A percentile compares a stretch with the other conserved stretches of the same genome.
Conservation (phyloP, 64 coral and sea anemone genomes). For the Hydrozoanthus tunicans region DNA sequence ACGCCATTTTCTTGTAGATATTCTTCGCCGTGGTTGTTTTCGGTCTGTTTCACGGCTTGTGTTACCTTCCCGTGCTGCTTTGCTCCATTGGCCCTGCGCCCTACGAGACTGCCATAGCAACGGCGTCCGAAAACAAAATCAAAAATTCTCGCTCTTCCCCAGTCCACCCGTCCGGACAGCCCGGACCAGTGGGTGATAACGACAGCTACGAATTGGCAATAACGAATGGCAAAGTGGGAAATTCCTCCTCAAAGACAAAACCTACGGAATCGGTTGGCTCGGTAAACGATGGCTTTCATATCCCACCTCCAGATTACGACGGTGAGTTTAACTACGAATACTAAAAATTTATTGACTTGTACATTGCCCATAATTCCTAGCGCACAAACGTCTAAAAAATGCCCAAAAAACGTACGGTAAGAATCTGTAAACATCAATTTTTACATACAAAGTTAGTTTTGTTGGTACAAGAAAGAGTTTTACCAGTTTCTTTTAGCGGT, state of each 20-base stretch:
- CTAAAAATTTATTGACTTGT: background rate
- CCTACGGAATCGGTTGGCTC: background rate
- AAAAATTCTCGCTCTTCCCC: background rate
- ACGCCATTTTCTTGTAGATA: background rate
- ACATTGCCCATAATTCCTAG: too few relatives aligned
- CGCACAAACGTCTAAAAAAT: too few relatives aligned
- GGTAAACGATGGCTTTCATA: constrained; percentile 27
- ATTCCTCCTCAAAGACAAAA: too few relatives aligned
- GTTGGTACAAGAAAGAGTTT: too few relatives aligned
- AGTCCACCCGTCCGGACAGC: background rate
- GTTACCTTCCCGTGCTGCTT: background rate
- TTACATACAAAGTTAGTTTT: too few relatives aligned
- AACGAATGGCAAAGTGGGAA: too few relatives aligned
- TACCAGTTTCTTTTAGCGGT: too few relatives aligned
- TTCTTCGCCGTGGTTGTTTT: background rate
- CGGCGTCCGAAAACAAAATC: background rate
- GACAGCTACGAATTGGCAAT: background rate
- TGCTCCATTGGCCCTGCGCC: background rate
- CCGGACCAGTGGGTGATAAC: background rate
- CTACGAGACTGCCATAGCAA: background rate
- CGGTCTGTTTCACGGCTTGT: background rate
- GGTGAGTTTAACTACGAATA: constrained; percentile 36
- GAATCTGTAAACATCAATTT: too few relatives aligned
- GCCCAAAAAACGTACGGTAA: too few relatives aligned
- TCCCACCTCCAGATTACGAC: constrained; percentile 73